Percentiles rank a stretch among this genome's conserved stretches.
Evolutionary conservation across 2,113 vertebrate species (phyloP).

Genomic region (Macrotis lagotis): DNA sequence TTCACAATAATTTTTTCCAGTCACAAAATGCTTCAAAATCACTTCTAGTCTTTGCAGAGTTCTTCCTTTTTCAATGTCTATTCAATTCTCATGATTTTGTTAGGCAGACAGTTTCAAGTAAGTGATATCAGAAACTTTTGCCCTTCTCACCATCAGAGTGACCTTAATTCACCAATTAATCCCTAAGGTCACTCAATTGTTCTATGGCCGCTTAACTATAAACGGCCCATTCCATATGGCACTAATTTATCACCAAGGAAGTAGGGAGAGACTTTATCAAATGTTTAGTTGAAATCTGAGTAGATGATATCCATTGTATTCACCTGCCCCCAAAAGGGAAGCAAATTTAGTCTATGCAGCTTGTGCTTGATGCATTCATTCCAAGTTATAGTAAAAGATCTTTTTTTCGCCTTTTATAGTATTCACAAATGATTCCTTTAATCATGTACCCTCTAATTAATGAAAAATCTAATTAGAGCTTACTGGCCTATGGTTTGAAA

Average conservation of each 20-base stretch:
- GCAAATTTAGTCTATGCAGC: neutral
- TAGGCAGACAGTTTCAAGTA: neutral
- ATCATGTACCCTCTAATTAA: neutral
- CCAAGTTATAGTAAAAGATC: neutral
- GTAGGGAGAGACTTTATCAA: neutral
- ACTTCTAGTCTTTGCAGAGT: neutral
- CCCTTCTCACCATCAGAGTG: too few species aligned
- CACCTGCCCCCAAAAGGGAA: neutral
- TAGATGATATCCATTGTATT: neutral
- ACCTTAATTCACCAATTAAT: too few species aligned
- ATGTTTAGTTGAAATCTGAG: neutral
- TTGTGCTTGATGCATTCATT: neutral
- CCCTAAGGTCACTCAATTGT: neutral
- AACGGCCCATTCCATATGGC: neutral
- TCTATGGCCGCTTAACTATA: neutral
- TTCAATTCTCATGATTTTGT: conserved; percentile 13
- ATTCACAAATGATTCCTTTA: neutral
- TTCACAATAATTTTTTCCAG: neutral
- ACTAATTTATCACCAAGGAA: neutral
- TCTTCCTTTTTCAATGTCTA: neutral
- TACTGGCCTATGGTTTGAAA: neutral
- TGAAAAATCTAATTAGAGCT: neutral
- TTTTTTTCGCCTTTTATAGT: neutral
- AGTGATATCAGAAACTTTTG: neutral
- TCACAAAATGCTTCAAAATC: neutral